Evolutionary conservation across 2,113 vertebrate species (phyloP), one percentile per base, ranked within the genome.

Genomic region (Sinocyclocheilus anshuiensis): DNA sequence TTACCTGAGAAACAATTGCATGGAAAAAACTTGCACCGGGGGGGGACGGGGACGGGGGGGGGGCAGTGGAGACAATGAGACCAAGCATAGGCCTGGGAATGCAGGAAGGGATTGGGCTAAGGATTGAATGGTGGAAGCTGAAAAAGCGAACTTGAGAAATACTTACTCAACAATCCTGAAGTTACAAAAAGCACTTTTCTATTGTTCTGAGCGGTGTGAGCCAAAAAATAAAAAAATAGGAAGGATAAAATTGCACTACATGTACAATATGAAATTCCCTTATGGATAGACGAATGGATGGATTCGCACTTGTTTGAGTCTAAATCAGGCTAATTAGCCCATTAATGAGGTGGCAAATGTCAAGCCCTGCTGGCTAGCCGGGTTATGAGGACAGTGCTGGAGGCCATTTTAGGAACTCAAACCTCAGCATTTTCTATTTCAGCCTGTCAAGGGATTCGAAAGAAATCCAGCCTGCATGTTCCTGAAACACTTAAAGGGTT

Each of bases 341-440:
- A 91, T 93, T 93, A 93, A 90, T 92, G 90, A 92, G 91, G 92
- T 87, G 89, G 92, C 92, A 93, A 95, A 94, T 94, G 93, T 94
- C 93, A 94, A 83, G 84, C 87, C 91, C 91, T 90, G 83, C 90
- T 91, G 92, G 90, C 89, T 84, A 87, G 89, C 67, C 61, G 57
- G 57, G n/a, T 83, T 81, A 71, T 48, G 85, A 87, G 83, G 85
- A 87, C 65, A 83, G 83, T 42, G 85, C 89, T 79, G 7, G 74
- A 83, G 87, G 89, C 77, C 33, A 84, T 87, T 86, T 71, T 65
- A 50, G 77, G 61, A 76, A 84, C 53, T 55, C 57, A 57, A 39
- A 67, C 29, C 61, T 83, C 86, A 87, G 88, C 88, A 12, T 33
- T 63, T 89, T 39, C 45, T n/a, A 74, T 48, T 59, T 85, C n/a